Base-by-base conservation (phyloP, 2,113 vertebrate species). In the Merops nubicus region DNA sequence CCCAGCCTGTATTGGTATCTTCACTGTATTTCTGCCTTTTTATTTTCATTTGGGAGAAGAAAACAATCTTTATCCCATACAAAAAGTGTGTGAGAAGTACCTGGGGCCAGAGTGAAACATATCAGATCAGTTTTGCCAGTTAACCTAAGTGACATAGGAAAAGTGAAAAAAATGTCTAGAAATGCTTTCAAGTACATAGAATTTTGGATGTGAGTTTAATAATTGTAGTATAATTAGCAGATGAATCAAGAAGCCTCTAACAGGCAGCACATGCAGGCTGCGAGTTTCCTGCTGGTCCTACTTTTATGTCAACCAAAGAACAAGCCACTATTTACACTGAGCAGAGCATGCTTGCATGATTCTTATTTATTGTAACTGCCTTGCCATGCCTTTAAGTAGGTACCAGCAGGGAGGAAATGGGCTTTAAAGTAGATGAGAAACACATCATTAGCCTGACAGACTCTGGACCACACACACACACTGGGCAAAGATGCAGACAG, bases 371-470 rank as follows among this genome's bases (percentile, higher is more conserved):
- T 68, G 12, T 64, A 93, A 62, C 40, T 50, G 56, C 31, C 72
- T 91, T 83, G 63, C 85, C 26, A 18, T 85, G 88, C 54, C 70
- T 91, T 88, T 83, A 90, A 78, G 25, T 69, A 59, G 79, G 63
- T 86, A 51, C 79, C 68, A 91, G 88, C 88, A 85, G 82, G 81
- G 75, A 94, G 54, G 23, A 89, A 95, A 95, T 86, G 65, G 64
- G 17, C 54, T 96, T 95, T 93, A 80, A 81, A 86, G 56, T 22
- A 88, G 60, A 88, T 36, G 86, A 75, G 79, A 92, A 88, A 69
- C 88, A 68, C 64, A 85, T 50, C 87, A 73, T 94, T 96, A 94
- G 63, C 63, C 54, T 95, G 89, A 60, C 51, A 45, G 36, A 69
- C 76, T 88, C 72, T 93, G 82, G 93, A 92, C 72, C 78, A 63